Base-by-base conservation (phyloP, 2,113 vertebrate species). In the Spea multiplicata region DNA sequence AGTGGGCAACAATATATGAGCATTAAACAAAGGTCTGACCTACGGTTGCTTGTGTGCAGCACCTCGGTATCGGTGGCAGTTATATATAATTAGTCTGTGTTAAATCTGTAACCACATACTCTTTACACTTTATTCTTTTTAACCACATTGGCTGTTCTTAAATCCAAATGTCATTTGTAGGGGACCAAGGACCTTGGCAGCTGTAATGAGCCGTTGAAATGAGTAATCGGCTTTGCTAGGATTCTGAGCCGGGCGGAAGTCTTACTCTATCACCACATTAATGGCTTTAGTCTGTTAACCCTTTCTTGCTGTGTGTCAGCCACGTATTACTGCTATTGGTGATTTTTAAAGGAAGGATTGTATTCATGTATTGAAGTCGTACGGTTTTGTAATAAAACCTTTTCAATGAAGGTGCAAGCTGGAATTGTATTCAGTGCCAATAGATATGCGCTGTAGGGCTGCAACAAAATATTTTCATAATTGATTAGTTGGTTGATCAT, bases 251-350 rank as follows among this genome's bases (percentile, higher is more conserved):
- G 9, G 70, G 62, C 70, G 70, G 70, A 80, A 73, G 77, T 73
- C 61, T 80, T 17, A 46, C 70, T 55, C 14, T 50, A 12, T 72
- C 76, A 66, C 50, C 12, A 67, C 47, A 30, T 80, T 67, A 80
- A 53, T 67, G 70, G 72, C 66, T 66, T 72, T 73, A 55, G 70
- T 17, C 14, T 57, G 8, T 80, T 80, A 79, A 79, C 77, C 50
- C 61, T 48, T 12, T 55, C 30, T 78, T 65, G 2, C 53, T 16
- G 9, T 6, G 61, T 64, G 1, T 13, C 55, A 59, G 6, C 10
- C 55, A 59, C 12, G 4, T 13, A 9, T 59, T 9, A 12, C 55
- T 13, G 9, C 10, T 59, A 59, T 12, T 8, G 5, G 6, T 59
- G 4, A 59, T 13, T 12, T 8, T 2, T 2, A 59, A 8, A 59